Base-by-base conservation (phyloP, 2,113 vertebrate species). In the Psephotus haematonotus region DNA sequence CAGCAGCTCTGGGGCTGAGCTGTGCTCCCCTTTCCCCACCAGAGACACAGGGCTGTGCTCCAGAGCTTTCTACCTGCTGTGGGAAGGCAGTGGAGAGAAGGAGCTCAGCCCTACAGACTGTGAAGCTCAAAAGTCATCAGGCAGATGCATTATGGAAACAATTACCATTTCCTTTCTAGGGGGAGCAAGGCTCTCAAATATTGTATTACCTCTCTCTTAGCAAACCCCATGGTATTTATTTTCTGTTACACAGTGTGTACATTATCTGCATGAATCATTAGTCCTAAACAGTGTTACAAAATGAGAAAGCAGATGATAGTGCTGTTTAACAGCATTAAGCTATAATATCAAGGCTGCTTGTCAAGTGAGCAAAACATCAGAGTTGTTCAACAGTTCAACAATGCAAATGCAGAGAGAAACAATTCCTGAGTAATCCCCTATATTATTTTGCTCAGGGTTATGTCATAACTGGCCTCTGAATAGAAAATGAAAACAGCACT, bases 221-320 rank as follows among this genome's bases (percentile, higher is more conserved):
- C n/a, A 69, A 67, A 74, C 8, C 43, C 59, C 81, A 57, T n/a
- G 57, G 53, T 46, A 81, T 93, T 96, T 92, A 91, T 94, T 91
- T 95, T 92, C 81, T 31, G 52, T 88, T 86, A 70, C 2, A 27
- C 41, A 64, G n/a, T 17, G 33, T 75, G 80, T 78, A 78, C 9
- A 82, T 95, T 87, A 70, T 89, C 81, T 90, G 91, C 47, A 75
- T 64, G 84, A 88, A 93, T 85, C 88, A 94, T 93, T 84, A 95
- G 68, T 20, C 41, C 76, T 94, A 91, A 96, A 88, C 44, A 94
- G 87, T 14, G 6, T 76, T 82, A 81, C 78, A 86, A 92, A 44
- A 70, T 59, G 72, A 94, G 83, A 94, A 86, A 92, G 55, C 9
- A 81, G 77, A 92, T 72, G 57, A 91, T 62, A 78, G 25, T 2